phyloP scores from a whole-genome alignment of 2,113 vertebrate species.

The Amphiprion ocellaris region DNA sequence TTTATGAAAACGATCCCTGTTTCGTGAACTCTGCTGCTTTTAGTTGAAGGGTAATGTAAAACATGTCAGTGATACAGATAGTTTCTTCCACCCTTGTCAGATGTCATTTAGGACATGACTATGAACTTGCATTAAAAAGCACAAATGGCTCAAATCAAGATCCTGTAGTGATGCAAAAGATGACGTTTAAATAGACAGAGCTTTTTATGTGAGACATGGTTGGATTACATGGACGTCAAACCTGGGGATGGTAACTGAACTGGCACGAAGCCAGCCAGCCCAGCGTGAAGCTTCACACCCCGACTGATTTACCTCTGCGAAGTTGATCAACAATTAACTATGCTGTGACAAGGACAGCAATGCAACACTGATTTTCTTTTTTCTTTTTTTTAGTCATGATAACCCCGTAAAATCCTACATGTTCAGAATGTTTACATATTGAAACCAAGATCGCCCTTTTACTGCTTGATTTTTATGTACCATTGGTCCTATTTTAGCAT shows the following conservation, averaged over 20 bases:
- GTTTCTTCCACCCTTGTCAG: neutral
- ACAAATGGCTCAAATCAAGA: neutral
- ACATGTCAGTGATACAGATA: neutral
- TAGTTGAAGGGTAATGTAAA: neutral
- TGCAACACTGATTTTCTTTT: neutral
- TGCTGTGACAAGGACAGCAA: constrained; percentile 32
- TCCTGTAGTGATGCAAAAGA: neutral
- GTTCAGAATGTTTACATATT: neutral
- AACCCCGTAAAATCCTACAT: neutral
- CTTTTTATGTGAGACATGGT: constrained; percentile 7
- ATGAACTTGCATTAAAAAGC: neutral
- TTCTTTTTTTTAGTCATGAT: neutral
- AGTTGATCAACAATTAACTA: constrained; percentile 55
- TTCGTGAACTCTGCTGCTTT: neutral
- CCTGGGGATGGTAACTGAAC: constrained; percentile 28
- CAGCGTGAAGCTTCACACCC: constrained; percentile 33
- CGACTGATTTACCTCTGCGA: constrained; percentile 37
- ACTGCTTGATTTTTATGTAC: neutral
- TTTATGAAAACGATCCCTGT: neutral
- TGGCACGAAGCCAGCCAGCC: constrained; percentile 26
- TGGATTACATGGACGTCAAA: constrained; percentile 43
- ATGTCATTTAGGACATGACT: constrained; percentile 6
- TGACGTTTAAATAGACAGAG: constrained; percentile 17
- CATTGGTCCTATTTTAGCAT: neutral
- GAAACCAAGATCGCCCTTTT: neutral